These are phyloP conservation scores for Drosophila pullipes DNA, from an alignment of 2,888 invertebrate genomes.

Conservation along the genomic window DNA sequence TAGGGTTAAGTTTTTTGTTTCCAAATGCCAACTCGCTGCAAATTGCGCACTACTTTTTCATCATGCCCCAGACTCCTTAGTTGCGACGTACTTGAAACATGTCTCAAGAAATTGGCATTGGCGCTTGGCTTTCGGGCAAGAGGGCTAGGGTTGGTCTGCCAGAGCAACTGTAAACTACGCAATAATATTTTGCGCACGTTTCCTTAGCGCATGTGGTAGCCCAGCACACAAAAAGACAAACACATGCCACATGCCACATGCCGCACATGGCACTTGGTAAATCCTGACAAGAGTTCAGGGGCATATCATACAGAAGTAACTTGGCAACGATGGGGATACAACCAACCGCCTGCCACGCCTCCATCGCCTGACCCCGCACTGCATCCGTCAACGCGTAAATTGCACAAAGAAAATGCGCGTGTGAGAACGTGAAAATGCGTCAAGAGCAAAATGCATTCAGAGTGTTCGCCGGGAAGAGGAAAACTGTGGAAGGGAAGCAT, in stretches of 20 bases:
- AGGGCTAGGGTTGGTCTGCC: conserved; percentile 5
- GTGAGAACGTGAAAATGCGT: conserved; percentile 59
- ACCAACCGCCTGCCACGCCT: not conserved
- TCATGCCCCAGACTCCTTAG: conserved; percentile 17
- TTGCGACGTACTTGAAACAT: conserved; percentile 62
- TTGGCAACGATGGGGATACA: conserved; percentile 23
- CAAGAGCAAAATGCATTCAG: conserved; percentile 55
- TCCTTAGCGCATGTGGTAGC: conserved; percentile 44
- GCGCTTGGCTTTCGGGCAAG: conserved; percentile 18
- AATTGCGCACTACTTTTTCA: conserved; percentile 68
- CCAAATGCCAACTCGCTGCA: conserved; percentile 4
- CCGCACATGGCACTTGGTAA: conserved; percentile 43
- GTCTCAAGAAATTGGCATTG: conserved; percentile 64
- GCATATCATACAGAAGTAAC: conserved; percentile 45
- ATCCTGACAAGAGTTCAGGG: conserved; percentile 71
- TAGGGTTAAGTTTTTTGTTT: not conserved
- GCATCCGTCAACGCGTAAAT: conserved; percentile 37
- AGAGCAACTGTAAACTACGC: conserved; percentile 64
- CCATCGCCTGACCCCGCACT: not conserved
- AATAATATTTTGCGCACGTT: conserved; percentile 65
- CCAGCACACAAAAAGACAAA: conserved; percentile 9
- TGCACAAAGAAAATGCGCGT: conserved; percentile 61
- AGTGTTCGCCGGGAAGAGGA: conserved; percentile 15
- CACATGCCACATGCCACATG: conserved; percentile 8
- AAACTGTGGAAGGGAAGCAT: not conserved